Percentiles rank a stretch among this genome's conserved stretches.
Evolutionary conservation across 2,888 invertebrate species (phyloP).

Genomic region (Caenorhabditis imperialis): DNA sequence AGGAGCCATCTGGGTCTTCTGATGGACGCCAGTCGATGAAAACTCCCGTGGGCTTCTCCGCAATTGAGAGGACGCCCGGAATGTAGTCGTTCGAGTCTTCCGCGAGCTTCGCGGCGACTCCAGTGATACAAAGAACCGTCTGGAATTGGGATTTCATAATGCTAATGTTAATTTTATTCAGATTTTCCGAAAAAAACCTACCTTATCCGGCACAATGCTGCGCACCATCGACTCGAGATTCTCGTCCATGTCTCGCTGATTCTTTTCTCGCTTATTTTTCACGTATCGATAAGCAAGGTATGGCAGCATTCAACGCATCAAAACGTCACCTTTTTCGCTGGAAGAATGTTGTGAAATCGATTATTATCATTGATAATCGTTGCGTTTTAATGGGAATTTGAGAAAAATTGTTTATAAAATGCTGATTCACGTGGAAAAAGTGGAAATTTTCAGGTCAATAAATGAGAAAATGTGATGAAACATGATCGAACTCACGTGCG

Average conservation of each 20-base stretch:
- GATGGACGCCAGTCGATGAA: slow-evolving; percentile 76
- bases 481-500: no score
- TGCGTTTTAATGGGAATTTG: no score
- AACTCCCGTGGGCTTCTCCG: slow-evolving; percentile 73
- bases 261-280: slow-evolving; percentile 60
- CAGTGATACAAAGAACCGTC: slow-evolving; percentile 49
- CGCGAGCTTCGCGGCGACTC: slow-evolving; percentile 59
- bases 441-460: no score
- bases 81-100: slow-evolving; percentile 59
- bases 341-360: no score
- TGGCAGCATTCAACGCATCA: slow-evolving; percentile 60
- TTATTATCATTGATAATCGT: no score
- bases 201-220: slow-evolving; percentile 62
- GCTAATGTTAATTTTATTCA: no score
- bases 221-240: slow-evolving; percentile 57
- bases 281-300: slow-evolving; percentile 66
- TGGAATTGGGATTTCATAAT: no score
- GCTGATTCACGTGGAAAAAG: no score
- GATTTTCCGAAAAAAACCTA: slow-evolving; percentile 24
- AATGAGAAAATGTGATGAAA: no score
- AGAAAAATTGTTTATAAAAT: no score
- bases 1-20: slow-evolving; percentile 62
- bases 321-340: no score
- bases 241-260: slow-evolving; percentile 59
- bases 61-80: slow-evolving; percentile 66